Evolutionary conservation across 2,797 vertebrate genomes (phyloP).

Genomic region (Cossypha caffra): DNA sequence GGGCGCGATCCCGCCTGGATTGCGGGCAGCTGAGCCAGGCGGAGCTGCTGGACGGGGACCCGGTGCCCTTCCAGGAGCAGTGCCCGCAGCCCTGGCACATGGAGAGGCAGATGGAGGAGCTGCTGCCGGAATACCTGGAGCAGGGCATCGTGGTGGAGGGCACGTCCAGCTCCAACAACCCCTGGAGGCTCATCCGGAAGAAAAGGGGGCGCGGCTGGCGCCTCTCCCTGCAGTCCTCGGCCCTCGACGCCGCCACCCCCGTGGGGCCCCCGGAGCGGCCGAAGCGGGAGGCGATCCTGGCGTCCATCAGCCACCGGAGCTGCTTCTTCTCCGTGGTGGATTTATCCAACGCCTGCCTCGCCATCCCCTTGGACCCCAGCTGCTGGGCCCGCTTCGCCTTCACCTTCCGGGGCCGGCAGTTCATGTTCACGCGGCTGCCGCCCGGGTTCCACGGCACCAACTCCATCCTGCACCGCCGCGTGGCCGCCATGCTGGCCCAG

Average conservation of each 20-base stretch:
- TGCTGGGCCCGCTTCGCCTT: not conserved
- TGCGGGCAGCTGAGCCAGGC: not conserved
- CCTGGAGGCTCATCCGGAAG: fast-evolving
- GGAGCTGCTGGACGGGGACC: not conserved
- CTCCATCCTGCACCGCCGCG: not conserved
- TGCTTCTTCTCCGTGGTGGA: not conserved
- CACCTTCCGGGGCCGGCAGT: not conserved
- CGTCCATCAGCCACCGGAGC: not conserved
- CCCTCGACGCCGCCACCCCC: not conserved
- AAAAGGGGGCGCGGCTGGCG: fast-evolving
- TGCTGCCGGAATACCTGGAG: not conserved
- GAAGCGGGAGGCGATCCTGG: fast-evolving
- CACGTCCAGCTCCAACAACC: not conserved
- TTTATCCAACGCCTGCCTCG: not conserved
- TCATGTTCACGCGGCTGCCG: not conserved
- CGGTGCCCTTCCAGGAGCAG: fast-evolving
- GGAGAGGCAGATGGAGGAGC: fast-evolving
- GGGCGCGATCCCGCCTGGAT: not conserved
- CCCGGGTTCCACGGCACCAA: fast-evolving
- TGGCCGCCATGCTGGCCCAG: not conserved
- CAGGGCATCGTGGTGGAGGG: not conserved
- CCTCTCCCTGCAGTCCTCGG: fast-evolving
- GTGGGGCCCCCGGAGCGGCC: fast-evolving
- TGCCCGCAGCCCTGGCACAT: fast-evolving
- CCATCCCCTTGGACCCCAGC: not conserved